Base-by-base conservation (phyloP, 2,888 invertebrate genomes). In the Tubulanus polymorphus region DNA sequence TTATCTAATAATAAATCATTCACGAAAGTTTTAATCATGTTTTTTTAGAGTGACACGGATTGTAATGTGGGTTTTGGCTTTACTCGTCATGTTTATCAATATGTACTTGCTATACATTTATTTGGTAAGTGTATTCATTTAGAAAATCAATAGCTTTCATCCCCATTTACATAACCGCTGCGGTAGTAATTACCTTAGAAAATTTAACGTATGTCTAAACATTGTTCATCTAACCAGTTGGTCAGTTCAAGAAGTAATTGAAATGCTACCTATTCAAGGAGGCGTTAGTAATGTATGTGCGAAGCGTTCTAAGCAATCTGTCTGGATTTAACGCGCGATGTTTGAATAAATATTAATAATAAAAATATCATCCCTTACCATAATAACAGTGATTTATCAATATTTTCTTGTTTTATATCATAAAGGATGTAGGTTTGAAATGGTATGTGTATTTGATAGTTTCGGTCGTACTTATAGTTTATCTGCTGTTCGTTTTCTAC, bases 81-180 rank as follows among this genome's bases (percentile, higher is more conserved):
- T 57, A 1, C 55, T 69, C 5, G 67, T 69, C 3, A 68, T 68
- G 63, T 64, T 59, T 1, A 66, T 69, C 15, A 71, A 71, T 54
- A 56, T 65, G 37, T 71, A 69, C 48, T 62, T 71, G 6, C 63
- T 69, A 5, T 49, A 59, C 6, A 48, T 71, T 20, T 68, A 63
- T 63, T 62, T 69, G 57, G 71, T 71, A 57, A 57, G 69, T 25
- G 2, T 3, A 48, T 30, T 3, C 29, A 18, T 2, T 5, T 26
- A 3, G 2, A 48, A 8, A 25, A 23, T 20, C 46, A 2, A 15
- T 46, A 2, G 5, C 3, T 20, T 27, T 27, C 2, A 2, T 1
- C 10, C 10, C n/a, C n/a, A n/a, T n/a, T n/a, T n/a, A n/a, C n/a
- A n/a, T n/a, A n/a, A n/a, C n/a, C n/a, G n/a, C n/a, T n/a, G n/a